phyloP scores from a whole-genome alignment of 2,113 vertebrate genomes.

The Polypterus senegalus region DNA sequence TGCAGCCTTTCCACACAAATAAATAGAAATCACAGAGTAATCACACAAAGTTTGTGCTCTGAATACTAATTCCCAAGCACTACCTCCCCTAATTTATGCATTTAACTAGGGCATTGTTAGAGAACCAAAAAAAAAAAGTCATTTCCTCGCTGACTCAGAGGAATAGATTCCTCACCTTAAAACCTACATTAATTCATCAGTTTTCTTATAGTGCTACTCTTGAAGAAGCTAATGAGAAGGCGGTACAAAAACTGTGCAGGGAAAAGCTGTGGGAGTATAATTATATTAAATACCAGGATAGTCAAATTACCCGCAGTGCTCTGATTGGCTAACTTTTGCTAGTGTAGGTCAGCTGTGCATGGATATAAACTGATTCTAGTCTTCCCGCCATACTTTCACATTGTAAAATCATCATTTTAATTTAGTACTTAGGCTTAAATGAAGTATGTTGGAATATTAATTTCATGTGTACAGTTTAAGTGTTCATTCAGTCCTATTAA shows the following conservation, averaged over 20 bases:
- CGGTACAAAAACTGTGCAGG: conserved; percentile 8
- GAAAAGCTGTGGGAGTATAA: not conserved
- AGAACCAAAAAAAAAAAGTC: not conserved
- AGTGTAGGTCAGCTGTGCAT: no score
- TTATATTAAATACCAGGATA: conserved; percentile 1
- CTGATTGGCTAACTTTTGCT: no score
- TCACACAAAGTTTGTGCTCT: conserved; percentile 11
- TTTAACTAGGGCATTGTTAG: conserved; percentile 16
- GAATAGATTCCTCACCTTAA: conserved; percentile 13
- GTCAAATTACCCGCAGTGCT: not conserved
- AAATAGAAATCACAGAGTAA: conserved; percentile 19
- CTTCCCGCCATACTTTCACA: no score
- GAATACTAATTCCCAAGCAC: conserved; percentile 20
- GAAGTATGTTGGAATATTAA: no score
- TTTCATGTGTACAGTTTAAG: no score
- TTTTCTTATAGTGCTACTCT: conserved; percentile 20
- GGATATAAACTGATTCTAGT: no score
- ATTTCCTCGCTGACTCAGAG: conserved; percentile 17
- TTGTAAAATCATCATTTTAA: no score
- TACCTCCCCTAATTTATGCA: conserved; percentile 18
- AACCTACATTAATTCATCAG: conserved; percentile 9
- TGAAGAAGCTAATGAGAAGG: conserved; percentile 13
- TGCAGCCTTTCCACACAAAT: conserved; percentile 20
- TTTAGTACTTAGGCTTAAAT: no score
- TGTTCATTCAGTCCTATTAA: no score